Evolutionary conservation across 2,797 vertebrate genomes (phyloP), one percentile per base, ranked within the genome.

Genomic region (Tangara arthus): DNA sequence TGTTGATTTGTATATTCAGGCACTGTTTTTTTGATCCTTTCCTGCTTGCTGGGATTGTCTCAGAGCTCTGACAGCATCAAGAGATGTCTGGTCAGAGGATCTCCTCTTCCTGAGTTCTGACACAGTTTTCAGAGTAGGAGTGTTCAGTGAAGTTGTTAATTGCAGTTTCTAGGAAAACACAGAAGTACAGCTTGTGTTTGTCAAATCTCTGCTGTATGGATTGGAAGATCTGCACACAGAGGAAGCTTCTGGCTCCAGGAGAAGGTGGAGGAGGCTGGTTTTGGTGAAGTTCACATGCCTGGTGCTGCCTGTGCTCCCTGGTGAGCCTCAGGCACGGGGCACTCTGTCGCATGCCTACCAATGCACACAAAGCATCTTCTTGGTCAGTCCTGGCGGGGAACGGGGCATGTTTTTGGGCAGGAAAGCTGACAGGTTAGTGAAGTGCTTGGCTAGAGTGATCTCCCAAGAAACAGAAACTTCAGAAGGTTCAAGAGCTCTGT

Each of bases 311-410:
- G 47, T 2, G 3, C 26, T 70, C 41, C 70, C 44, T 35, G 52
- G 27, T 0, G 1, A 71, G 49, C 46, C 71, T 6, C 1, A 0
- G 2, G 13, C 7, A 5, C 0, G 5, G 46, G 47, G 27, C 8
- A 0, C 30, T 87, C 46, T 24, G 5, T 9, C 12, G 1, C 19
- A 20, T 7, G 27, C 47, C 39, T 59, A 11, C 9, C 32, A 39
- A 8, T 37, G 55, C 26, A 27, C 46, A 23, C 16, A 44, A 85
- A 47, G 65, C 42, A 30, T 78, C 28, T n/a, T 35, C 23, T 61
- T 63, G 37, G 56, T 77, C 56, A 44, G 15, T 23, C 32, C 5
- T 18, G 28, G 52, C 0, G 0, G 11, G 3, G 2, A 42, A 47
- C 2, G 0, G 47, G 19, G 12, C n/a, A 50, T 0, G 0, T 26